Evolutionary conservation across 2,797 vertebrate genomes (phyloP), one percentile per base, ranked within the genome.

Genomic region (Esox lucius): DNA sequence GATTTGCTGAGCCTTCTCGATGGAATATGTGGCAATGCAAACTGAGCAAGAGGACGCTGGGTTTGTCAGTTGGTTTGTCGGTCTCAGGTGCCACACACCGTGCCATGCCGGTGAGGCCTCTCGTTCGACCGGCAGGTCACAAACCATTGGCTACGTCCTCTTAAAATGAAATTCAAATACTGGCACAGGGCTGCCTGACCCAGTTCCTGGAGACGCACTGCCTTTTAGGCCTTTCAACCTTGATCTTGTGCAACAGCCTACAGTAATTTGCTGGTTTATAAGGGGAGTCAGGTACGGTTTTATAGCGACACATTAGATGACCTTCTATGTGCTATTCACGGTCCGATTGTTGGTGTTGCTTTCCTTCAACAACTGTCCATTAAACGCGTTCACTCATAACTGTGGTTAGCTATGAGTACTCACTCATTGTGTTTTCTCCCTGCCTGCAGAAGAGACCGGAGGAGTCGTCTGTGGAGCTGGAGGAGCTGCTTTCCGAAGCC

Each of bases 361-460:
- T 76, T 79, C 51, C 22, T 74, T 83, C 42, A 3, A 46, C 42
- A 13, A 13, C 42, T 13, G 9, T 46, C 13, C 39, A 46, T 46
- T 4, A 46, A 46, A 42, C 6, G 11, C 9, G 6, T 46, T 46
- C 42, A 46, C 11, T 46, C 42, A 11, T 46, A 46, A 13, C 42
- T 13, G 42, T 46, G 42, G 42, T 46, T 46, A 13, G 2, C 42
- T 46, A 46, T 13, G 42, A 46, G 9, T 46, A 13, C 12, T 46
- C 8, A 9, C 39, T 51, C 42, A 11, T 42, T 46, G 42, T 46
- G 11, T 13, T 42, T 46, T 4, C 7, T 62, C 72, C 62, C 51
- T 26, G 24, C 42, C 12, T 56, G 2, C 94, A 97, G 94, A 94
- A 95, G 80, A 96, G 96, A 85, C 87, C 94, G 0, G 95, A 96